A percentile compares a stretch with the other conserved stretches of the same genome.
Evolutionary conservation across 2,797 vertebrate species (phyloP).

Genomic region (Tenualosa thibaudeaui): DNA sequence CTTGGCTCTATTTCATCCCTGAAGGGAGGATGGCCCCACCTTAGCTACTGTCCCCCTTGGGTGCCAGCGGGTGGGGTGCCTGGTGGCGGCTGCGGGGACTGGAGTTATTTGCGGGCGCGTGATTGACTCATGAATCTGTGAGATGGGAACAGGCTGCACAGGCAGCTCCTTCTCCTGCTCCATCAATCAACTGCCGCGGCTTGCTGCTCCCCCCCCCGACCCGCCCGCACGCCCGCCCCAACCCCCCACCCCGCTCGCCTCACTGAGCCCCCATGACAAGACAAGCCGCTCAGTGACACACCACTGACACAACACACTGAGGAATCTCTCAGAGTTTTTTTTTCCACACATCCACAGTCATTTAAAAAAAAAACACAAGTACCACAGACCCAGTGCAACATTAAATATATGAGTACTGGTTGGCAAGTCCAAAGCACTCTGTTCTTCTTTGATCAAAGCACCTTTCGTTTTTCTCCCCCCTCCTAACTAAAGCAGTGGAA

Average conservation of each 20-base stretch:
- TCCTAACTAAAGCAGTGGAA: not conserved
- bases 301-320: not conserved
- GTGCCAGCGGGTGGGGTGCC: conserved; percentile 35
- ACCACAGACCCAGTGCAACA: not conserved
- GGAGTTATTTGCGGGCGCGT: conserved; percentile 58
- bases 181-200: conserved; percentile 52
- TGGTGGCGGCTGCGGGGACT: conserved; percentile 42
- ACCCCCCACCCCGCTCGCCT: not conserved
- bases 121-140: conserved; percentile 62
- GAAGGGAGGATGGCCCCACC: conserved; percentile 50
- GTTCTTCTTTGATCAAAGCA: not conserved
- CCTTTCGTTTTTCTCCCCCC: not conserved
- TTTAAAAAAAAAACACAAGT: not conserved
- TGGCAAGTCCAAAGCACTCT: not conserved
- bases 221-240: not conserved
- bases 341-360: not conserved
- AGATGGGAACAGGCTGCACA: conserved; percentile 53
- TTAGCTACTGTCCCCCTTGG: not conserved
- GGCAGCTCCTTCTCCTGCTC: conserved; percentile 53
- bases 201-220: not conserved
- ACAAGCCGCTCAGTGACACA: conserved; percentile 1
- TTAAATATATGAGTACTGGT: not conserved
- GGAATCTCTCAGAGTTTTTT: not conserved
- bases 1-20: conserved; percentile 53
- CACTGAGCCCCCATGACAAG: not conserved